phyloP scores from a whole-genome alignment of 1,140 invertebrate species.

The Brachionus asplanchnoidis region DNA sequence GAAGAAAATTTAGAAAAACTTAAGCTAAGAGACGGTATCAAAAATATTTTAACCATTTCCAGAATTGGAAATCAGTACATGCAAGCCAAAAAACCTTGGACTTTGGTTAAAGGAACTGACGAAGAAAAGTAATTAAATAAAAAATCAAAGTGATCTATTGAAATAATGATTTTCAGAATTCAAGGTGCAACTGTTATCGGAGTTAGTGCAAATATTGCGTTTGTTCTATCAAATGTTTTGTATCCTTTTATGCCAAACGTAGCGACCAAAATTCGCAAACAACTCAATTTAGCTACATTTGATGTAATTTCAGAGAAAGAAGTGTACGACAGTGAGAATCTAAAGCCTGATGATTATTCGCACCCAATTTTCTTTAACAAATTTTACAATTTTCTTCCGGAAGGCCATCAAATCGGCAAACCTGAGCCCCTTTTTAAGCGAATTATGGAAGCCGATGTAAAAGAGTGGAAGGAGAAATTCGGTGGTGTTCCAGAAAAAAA shows the following conservation, averaged over 20 bases:
- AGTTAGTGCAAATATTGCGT: conserved; percentile 4
- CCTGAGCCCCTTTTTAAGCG: conserved; percentile 36
- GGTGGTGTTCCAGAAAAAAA: conserved; percentile 37
- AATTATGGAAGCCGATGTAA: conserved; percentile 34
- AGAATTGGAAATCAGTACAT: conserved; percentile 91
- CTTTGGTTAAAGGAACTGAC: conserved; percentile 31
- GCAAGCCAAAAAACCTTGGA: conserved; percentile 90
- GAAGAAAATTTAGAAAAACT: conserved; percentile 73
- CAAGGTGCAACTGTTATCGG: conserved; percentile 6
- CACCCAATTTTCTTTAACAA: background rate
- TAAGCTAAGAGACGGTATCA: conserved; percentile 75
- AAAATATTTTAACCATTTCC: conserved; percentile 78
- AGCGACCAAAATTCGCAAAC: background rate
- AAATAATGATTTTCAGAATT: background rate
- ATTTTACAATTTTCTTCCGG: conserved; percentile 13
- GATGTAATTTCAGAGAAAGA: conserved; percentile 22
- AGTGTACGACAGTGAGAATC: conserved; percentile 12
- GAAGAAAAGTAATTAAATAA: conserved; percentile 12
- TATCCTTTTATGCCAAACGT: conserved; percentile 40
- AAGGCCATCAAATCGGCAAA: conserved; percentile 12
- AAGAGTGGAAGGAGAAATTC: conserved; percentile 29
- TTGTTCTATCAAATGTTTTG: background rate
- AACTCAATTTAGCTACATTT: conserved; percentile 31
- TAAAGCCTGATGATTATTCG: background rate
- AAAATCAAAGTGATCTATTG: background rate